Evolutionary conservation across 2,113 vertebrate species (phyloP).

Genomic region (Conger conger): DNA sequence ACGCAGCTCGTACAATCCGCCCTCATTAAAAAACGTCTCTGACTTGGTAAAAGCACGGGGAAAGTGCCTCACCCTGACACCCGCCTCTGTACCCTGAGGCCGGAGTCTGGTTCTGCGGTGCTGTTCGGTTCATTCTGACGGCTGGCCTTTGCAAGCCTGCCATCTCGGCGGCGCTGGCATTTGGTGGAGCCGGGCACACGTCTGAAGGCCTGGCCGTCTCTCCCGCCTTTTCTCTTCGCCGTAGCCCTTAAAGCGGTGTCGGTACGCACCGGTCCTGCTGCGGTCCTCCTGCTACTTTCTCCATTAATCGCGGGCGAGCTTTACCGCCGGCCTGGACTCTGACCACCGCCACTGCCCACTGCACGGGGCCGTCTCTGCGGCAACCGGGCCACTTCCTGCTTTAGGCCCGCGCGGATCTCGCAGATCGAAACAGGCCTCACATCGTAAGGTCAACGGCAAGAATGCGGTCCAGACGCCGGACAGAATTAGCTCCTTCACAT

Average conservation of each 20-base stretch:
- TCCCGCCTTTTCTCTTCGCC: conserved; percentile 43
- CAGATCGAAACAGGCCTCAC: neutral
- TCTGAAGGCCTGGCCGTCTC: conserved; percentile 38
- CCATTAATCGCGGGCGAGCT: neutral
- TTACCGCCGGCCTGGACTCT: neutral
- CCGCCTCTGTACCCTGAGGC: neutral
- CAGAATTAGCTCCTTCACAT: conserved; percentile 42
- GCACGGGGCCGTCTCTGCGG: neutral
- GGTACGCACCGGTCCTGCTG: neutral
- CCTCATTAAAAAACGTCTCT: no score
- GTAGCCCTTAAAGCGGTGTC: conserved; percentile 31
- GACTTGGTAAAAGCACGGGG: no score
- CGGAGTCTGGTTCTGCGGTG: no score
- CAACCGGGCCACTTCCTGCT: neutral
- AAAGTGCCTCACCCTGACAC: no score
- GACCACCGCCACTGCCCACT: neutral
- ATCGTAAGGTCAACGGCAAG: neutral
- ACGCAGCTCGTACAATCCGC: no score
- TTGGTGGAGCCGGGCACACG: conserved; percentile 62
- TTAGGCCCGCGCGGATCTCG: neutral
- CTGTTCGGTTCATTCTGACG: no score
- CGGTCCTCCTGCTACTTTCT: neutral
- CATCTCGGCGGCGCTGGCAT: conserved; percentile 7
- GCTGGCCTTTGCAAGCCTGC: no score
- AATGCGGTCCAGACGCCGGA: conserved; percentile 21